These are phyloP conservation scores for Eulithis testata DNA, from an alignment of 2,888 invertebrate species.

Conservation along the genomic window DNA sequence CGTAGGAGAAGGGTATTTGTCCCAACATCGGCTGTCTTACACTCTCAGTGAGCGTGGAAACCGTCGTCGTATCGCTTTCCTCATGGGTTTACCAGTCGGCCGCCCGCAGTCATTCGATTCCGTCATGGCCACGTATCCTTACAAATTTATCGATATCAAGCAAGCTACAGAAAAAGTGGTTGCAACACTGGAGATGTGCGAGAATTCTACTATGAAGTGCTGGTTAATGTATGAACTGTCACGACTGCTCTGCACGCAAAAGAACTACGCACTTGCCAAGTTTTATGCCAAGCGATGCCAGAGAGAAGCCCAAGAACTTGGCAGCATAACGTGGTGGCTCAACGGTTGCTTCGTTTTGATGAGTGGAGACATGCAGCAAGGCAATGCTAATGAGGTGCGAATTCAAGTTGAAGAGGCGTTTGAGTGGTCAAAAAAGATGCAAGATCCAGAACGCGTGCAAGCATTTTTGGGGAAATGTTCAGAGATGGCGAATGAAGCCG, in stretches of 20 bases:
- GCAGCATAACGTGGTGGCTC: constrained; percentile 73
- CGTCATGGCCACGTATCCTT: constrained; percentile 77
- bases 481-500: constrained; percentile 68
- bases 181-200: constrained; percentile 72
- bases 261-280: constrained; percentile 76
- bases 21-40: constrained; percentile 73
- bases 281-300: constrained; percentile 78
- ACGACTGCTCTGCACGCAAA: constrained; percentile 69
- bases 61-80: constrained; percentile 74
- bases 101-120: constrained; percentile 77
- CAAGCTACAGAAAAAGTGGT: constrained; percentile 67
- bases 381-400: constrained; percentile 75
- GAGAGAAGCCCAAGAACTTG: constrained; percentile 69
- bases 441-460: constrained; percentile 71
- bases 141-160: constrained; percentile 73
- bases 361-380: constrained; percentile 80
- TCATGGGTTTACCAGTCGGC: constrained; percentile 74
- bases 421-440: constrained; percentile 71
- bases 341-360: constrained; percentile 75
- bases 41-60: constrained; percentile 76
- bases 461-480: constrained; percentile 72
- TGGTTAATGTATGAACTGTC: constrained; percentile 78
- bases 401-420: constrained; percentile 74
- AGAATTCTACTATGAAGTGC: constrained; percentile 77
- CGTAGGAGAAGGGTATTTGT: constrained; percentile 74